A percentile compares a stretch with the other conserved stretches of the same genome.
Evolutionary conservation across 2,113 vertebrate genomes (phyloP).

Genomic region (Procavia capensis): DNA sequence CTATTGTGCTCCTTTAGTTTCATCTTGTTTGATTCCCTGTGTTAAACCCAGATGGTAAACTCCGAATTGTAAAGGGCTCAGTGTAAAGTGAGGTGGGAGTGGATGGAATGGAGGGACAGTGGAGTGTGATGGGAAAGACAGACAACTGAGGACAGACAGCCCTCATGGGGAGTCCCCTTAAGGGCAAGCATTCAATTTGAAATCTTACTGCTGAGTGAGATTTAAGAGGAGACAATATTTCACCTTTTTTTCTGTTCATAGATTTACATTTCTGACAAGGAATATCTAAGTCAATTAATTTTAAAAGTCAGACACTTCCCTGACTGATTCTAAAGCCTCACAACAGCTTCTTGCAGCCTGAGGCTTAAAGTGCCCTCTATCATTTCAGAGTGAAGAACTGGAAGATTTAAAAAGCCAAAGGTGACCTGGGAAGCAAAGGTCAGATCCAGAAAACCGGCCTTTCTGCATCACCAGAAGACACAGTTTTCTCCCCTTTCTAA

Average conservation of each 20-base stretch:
- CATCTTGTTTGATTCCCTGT: too few relatives aligned
- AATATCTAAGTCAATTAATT: background rate
- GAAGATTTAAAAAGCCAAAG: background rate
- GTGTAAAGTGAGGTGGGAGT: background rate
- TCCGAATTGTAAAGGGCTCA: background rate
- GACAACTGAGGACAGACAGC: background rate
- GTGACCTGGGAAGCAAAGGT: background rate
- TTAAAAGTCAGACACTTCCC: background rate
- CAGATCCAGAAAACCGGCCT: background rate
- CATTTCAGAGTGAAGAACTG: background rate
- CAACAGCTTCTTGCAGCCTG: background rate
- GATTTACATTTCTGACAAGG: background rate
- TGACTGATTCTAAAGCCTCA: background rate
- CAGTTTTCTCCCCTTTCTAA: background rate
- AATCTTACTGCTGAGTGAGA: too few relatives aligned
- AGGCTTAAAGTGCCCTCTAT: background rate
- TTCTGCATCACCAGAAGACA: background rate
- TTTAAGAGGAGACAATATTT: background rate
- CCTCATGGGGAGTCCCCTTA: fast-evolving
- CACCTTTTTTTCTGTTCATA: background rate
- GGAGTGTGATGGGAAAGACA: background rate
- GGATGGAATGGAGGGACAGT: fast-evolving
- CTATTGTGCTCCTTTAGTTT: too few relatives aligned
- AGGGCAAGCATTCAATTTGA: too few relatives aligned
- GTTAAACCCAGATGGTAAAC: background rate